Evolutionary conservation across 1,140 invertebrate genomes (phyloP).

Genomic region (Drosophila willistoni): DNA sequence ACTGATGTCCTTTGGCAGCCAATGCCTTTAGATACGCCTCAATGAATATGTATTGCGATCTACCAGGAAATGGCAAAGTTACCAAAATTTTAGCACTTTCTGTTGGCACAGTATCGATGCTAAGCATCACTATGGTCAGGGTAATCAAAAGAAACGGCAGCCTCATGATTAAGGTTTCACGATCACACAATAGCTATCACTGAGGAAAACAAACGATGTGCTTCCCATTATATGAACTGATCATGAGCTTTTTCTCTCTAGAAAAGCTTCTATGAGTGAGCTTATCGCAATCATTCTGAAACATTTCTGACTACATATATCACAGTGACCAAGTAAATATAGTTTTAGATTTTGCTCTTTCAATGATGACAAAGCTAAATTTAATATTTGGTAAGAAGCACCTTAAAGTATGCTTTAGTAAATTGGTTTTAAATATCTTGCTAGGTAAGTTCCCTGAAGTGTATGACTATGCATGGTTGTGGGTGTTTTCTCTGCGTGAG

Average conservation of each 20-base stretch:
- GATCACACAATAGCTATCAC: conserved; percentile 12
- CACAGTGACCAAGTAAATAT: not conserved
- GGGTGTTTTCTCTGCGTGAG: conserved; percentile 51
- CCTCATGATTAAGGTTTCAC: conserved; percentile 37
- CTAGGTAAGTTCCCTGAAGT: not conserved
- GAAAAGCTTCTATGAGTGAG: not conserved
- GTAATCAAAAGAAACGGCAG: conserved; percentile 10
- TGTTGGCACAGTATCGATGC: conserved; percentile 19
- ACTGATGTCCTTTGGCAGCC: conserved; percentile 84
- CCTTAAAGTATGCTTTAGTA: conserved; percentile 29
- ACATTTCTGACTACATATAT: not conserved
- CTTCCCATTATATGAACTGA: not conserved
- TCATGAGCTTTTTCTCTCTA: conserved; percentile 20
- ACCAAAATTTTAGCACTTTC: conserved; percentile 71
- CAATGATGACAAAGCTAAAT: not conserved
- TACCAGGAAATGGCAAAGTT: conserved; percentile 83
- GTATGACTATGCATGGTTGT: not conserved
- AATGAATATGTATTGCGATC: conserved; percentile 85
- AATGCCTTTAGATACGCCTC: conserved; percentile 84
- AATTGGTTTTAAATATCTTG: conserved; percentile 47
- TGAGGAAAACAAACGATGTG: not conserved
- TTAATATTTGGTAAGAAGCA: not conserved
- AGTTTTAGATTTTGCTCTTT: not conserved
- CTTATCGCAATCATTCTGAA: not conserved
- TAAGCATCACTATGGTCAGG: conserved; percentile 31